A percentile compares a stretch with the other conserved stretches of the same genome.
Evolutionary conservation across 1,140 invertebrate genomes (phyloP).

Genomic region (Drosophila simulans): DNA sequence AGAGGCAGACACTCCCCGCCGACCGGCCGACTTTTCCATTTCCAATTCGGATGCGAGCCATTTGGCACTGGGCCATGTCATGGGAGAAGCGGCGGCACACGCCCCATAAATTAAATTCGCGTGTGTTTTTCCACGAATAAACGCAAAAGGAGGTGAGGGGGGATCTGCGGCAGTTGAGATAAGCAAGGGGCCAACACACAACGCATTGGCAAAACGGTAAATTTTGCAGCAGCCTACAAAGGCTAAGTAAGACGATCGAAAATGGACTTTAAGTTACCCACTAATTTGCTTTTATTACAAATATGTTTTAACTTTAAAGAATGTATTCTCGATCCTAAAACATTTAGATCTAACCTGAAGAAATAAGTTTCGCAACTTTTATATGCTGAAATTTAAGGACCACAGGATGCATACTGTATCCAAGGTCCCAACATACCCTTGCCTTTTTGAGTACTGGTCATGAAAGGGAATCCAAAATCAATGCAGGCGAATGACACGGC

Average conservation of each 20-base stretch:
- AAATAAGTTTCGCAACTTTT: too few relatives aligned
- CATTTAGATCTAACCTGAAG: too few relatives aligned
- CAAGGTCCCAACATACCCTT: conserved; percentile 8
- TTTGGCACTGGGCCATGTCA: conserved; percentile 73
- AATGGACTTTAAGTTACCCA: background rate
- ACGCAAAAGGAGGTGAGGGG: background rate
- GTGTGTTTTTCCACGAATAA: conserved; percentile 52
- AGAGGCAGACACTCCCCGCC: conserved; percentile 2
- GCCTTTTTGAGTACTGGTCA: background rate
- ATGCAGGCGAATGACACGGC: conserved; percentile 72
- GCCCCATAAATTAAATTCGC: conserved; percentile 79
- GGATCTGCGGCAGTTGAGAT: conserved; percentile 14
- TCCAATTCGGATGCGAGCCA: conserved; percentile 26
- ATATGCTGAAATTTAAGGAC: too few relatives aligned
- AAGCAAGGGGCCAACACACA: conserved; percentile 32
- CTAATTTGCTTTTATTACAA: background rate
- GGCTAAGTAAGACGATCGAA: background rate
- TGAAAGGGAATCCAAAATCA: conserved; percentile 59
- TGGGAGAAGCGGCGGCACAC: conserved; percentile 56
- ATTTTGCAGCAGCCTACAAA: conserved; percentile 44
- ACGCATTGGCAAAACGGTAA: conserved; percentile 64
- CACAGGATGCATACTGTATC: too few relatives aligned
- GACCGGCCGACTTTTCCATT: conserved; percentile 9
- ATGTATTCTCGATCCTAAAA: too few relatives aligned
- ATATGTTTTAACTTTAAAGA: too few relatives aligned